phyloP scores from a whole-genome alignment of 2,888 invertebrate species.

The Microplitis manilae region DNA sequence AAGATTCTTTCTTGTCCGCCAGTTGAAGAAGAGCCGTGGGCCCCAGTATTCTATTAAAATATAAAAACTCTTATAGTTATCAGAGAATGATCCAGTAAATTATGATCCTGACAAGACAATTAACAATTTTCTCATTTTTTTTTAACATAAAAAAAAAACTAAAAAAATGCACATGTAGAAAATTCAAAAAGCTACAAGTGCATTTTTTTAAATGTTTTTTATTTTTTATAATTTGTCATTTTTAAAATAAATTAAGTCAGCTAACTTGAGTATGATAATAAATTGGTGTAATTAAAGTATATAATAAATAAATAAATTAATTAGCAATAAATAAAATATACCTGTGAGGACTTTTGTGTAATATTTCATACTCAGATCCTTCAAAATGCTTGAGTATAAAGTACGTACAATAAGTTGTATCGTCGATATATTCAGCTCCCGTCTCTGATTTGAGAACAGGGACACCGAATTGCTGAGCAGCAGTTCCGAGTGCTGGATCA shows the following conservation, averaged over 20 bases:
- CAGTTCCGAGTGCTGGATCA: slow-evolving; percentile 74
- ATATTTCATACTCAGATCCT: slow-evolving; percentile 80
- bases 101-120: not conserved
- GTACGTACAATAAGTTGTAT: slow-evolving; percentile 77
- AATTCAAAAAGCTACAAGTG: too few relatives aligned
- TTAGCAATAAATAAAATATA: slow-evolving; percentile 60
- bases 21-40: slow-evolving; percentile 86
- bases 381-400: slow-evolving; percentile 85
- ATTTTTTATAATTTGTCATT: too few relatives aligned
- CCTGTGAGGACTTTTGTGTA: slow-evolving; percentile 79
- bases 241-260: too few relatives aligned
- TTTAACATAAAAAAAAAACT: too few relatives aligned
- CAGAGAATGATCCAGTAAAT: not conserved
- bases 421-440: slow-evolving; percentile 76
- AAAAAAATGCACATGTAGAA: too few relatives aligned
- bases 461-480: slow-evolving; percentile 77
- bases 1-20: slow-evolving; percentile 79
- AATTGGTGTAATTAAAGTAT: not conserved
- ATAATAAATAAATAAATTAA: not conserved
- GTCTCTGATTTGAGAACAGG: slow-evolving; percentile 78
- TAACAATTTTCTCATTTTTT: too few relatives aligned
- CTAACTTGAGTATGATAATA: not conserved
- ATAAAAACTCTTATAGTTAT: slow-evolving; percentile 33
- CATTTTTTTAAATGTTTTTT: too few relatives aligned
- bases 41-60: slow-evolving; percentile 79